A percentile compares a stretch with the other conserved stretches of the same genome.
Conservation (phyloP, 2,888 invertebrate species). For the Drosophila rellima region DNA sequence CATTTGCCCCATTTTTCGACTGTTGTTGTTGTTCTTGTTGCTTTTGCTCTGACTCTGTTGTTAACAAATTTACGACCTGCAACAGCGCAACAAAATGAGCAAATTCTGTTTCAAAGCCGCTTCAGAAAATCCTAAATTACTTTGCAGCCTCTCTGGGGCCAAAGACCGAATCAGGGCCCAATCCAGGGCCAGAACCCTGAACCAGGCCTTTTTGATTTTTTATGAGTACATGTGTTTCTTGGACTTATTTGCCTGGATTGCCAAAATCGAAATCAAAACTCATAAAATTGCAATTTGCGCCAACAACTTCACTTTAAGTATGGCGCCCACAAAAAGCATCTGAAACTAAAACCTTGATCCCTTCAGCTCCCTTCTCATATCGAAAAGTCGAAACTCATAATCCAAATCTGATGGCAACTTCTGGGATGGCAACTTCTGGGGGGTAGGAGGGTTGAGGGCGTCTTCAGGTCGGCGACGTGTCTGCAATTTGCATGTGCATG, state of each 20-base stretch:
- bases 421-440: background rate
- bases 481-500: conserved; percentile 76
- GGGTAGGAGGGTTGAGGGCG: background rate
- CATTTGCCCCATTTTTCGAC: conserved; percentile 22
- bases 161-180: conserved; percentile 7
- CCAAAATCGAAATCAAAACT: conserved; percentile 73
- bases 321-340: conserved; percentile 19
- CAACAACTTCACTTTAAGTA: conserved; percentile 62
- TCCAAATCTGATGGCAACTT: conserved; percentile 33
- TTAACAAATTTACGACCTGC: conserved; percentile 44
- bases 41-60: background rate
- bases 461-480: conserved; percentile 64
- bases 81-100: conserved; percentile 54
- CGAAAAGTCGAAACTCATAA: conserved; percentile 21
- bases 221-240: conserved; percentile 21
- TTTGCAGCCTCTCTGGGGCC: conserved; percentile 41
- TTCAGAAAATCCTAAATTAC: conserved; percentile 61
- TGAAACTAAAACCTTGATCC: conserved; percentile 5
- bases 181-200: conserved; percentile 16
- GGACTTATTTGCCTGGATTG: conserved; percentile 39
- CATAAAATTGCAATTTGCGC: conserved; percentile 77
- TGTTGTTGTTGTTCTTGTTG: background rate
- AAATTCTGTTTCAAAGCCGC: conserved; percentile 36
- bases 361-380: background rate
- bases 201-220: conserved; percentile 11